Base-by-base conservation (phyloP, 2,888 invertebrate species). In the Koerneria pararmatus region DNA sequence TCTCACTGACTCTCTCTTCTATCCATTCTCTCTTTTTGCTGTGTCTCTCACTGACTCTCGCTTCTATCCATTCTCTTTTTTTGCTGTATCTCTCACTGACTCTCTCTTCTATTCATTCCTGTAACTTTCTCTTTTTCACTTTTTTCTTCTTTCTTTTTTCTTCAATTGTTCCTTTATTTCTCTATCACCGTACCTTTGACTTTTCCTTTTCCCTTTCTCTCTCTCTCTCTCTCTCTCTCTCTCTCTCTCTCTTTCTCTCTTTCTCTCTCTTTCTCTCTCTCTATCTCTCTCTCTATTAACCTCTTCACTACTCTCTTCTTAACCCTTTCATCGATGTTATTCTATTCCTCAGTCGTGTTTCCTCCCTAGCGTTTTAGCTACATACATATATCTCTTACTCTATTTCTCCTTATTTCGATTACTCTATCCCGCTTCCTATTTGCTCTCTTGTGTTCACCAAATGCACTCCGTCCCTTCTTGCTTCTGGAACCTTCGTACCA, bases 181-280 rank as follows among this genome's bases (percentile, higher is more conserved):
- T 48, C 48, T 48, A n/a, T 2, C 48, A 22, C 48, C n/a, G n/a
- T 48, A 3, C n/a, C 48, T 48, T 48, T 48, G 48, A 22, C 24
- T 2, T 48, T 24, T 8, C 49, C 24, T 51, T 1, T 51, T 51
- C 57, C 6, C 22, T 61, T 49, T 56, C 64, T 64, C 64, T 64
- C 54, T 66, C 61, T 29, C 51, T 48, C 19, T 64, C 35, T 53
- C 56, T 22, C 31, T 15, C 29, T 27, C 29, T 64, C 54, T 64
- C 37, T 64, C 37, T 15, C 51, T 22, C 37, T 22, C 61, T 49
- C 22, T 0, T 22, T 1, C 49, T 3, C 29, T 61, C 49, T 1
- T 34, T 19, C 4, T 15, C 19, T 1, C 37, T 59, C 29, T 41
- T 37, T 22, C 11, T 41, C 34, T 15, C 32, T 56, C 11, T 11